phyloP scores from a whole-genome alignment of 2,113 vertebrate species.

The Lynx canadensis region DNA sequence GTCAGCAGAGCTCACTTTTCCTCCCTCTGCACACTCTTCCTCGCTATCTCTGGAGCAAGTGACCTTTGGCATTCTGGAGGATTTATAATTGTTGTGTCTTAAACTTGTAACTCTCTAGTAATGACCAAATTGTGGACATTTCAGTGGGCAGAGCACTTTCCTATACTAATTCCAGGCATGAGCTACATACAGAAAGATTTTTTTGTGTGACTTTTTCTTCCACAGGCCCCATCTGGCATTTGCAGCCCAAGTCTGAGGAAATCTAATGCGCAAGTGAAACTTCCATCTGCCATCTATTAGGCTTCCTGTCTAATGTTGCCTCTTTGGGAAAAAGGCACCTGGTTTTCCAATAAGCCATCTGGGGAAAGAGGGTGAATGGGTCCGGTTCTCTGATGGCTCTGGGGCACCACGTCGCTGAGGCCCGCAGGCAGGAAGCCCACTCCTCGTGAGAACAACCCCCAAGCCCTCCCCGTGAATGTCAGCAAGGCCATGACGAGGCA shows the following conservation, averaged over 20 bases:
- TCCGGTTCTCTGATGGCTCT: not conserved
- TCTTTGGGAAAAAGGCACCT: too few species aligned
- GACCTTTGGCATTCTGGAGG: not conserved
- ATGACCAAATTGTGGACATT: not conserved
- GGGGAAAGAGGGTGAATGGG: not conserved
- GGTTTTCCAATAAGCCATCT: not conserved
- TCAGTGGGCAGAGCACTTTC: not conserved
- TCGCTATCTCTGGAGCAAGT: not conserved
- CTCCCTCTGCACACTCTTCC: not conserved
- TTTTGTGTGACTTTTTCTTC: not conserved
- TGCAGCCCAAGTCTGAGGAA: not conserved
- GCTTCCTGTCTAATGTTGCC: fast-evolving
- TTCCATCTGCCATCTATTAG: fast-evolving
- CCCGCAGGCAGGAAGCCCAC: fast-evolving
- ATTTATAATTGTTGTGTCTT: not conserved
- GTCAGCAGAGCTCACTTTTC: not conserved
- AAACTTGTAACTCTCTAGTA: not conserved
- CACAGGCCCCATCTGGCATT: not conserved
- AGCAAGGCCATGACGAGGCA: too few species aligned
- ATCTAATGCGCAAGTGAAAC: not conserved
- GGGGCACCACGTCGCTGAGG: too few species aligned
- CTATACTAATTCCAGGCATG: not conserved
- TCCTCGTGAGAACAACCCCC: fast-evolving
- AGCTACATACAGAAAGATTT: not conserved
- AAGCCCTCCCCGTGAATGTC: not conserved